Conservation (phyloP, 30 jellyfish, hydroid and myxozoan species). For the Hydractinia symbiolongicarpus region DNA sequence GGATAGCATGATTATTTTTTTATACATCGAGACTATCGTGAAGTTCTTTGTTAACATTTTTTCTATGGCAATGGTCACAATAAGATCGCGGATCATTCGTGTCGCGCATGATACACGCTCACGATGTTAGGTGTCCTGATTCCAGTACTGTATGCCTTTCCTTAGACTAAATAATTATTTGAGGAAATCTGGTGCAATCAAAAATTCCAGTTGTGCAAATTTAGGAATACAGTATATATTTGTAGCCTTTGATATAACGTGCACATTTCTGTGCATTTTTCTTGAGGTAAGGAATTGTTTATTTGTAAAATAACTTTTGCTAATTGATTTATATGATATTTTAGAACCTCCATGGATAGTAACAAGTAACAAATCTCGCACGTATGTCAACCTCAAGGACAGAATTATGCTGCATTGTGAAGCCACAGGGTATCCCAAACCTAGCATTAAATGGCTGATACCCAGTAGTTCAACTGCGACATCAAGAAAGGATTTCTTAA, state of each 20-base stretch:
- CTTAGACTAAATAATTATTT: too few relatives aligned
- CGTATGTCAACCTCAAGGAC: conserved; percentile 40
- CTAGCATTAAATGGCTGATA: conserved; percentile 53
- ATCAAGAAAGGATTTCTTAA: conserved; percentile 12
- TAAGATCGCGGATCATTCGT: too few relatives aligned
- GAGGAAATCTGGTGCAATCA: too few relatives aligned
- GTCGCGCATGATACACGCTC: too few relatives aligned
- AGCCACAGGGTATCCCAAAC: conserved; percentile 71
- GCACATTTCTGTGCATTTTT: neutral
- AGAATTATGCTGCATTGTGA: conserved; percentile 42
- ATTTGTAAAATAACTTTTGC: too few relatives aligned
- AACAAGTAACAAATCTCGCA: conserved; percentile 32
- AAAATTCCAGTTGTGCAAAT: neutral
- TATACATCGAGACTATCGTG: too few relatives aligned
- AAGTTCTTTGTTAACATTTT: too few relatives aligned
- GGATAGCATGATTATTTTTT: too few relatives aligned
- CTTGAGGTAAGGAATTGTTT: neutral
- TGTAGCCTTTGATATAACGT: neutral
- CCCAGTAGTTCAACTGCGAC: conserved; percentile 19
- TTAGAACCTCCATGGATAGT: conserved; percentile 69
- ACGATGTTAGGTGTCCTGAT: too few relatives aligned
- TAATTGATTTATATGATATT: neutral
- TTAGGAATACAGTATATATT: neutral
- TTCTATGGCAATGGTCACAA: too few relatives aligned
- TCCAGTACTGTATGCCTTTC: too few relatives aligned